A percentile compares a stretch with the other conserved stretches of the same genome.
These are phyloP conservation scores for Pogoniulus pusillus DNA, from an alignment of 2,797 vertebrate genomes.

Conservation along the genomic window DNA sequence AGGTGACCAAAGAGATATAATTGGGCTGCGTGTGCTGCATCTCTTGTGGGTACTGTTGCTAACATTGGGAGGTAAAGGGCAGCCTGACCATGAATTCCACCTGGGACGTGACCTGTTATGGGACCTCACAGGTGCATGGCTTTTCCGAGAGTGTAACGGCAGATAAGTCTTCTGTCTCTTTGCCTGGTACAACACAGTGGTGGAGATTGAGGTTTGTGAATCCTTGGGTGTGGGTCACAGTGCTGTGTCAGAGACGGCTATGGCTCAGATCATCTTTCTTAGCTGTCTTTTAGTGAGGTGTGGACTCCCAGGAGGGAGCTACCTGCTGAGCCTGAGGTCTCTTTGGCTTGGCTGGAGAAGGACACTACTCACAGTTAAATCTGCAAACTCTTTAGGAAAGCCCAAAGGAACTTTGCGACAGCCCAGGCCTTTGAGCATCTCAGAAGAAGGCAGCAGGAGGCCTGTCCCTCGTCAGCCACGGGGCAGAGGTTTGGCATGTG, in stretches of 20 bases:
- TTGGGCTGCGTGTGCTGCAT: background rate
- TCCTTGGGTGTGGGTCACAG: accelerated
- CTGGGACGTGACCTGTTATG: background rate
- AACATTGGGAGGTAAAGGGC: background rate
- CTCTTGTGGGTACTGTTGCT: background rate
- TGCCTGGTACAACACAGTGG: accelerated
- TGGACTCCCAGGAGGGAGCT: background rate
- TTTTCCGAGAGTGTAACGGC: background rate
- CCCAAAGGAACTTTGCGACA: slow-evolving; percentile 86
- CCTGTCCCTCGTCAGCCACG: slow-evolving; percentile 4
- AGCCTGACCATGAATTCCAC: background rate
- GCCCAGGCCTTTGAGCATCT: slow-evolving; percentile 73
- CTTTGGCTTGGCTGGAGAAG: background rate
- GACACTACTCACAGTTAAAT: background rate
- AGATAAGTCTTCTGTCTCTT: background rate
- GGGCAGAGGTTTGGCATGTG: slow-evolving; percentile 12
- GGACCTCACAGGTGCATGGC: background rate
- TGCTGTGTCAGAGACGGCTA: background rate
- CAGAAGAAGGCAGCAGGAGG: slow-evolving; percentile 54
- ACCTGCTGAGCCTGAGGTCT: background rate
- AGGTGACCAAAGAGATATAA: background rate
- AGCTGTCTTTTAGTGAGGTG: background rate
- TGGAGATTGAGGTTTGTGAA: background rate
- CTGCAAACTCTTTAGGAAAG: slow-evolving; percentile 74
- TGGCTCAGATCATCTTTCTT: too few species aligned